Percentiles rank a stretch among this genome's conserved stretches.
Evolutionary conservation across 2,888 invertebrate genomes (phyloP).

Genomic region (Adelognathus sp.): DNA sequence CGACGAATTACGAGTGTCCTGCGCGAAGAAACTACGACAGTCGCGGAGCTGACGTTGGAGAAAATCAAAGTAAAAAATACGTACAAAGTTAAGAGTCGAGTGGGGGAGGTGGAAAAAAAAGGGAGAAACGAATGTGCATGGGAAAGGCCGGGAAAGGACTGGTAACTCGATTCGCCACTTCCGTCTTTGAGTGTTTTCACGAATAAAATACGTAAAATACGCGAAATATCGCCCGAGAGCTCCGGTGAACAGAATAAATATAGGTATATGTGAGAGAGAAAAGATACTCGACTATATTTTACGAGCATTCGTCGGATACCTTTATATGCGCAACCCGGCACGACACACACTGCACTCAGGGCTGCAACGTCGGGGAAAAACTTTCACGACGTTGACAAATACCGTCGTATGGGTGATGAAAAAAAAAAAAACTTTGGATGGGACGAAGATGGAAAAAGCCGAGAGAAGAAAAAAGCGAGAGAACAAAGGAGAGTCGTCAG

Average conservation of each 20-base stretch:
- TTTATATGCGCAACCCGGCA: background rate
- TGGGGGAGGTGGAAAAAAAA: no score
- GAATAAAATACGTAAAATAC: conserved; percentile 43
- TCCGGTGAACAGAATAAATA: background rate
- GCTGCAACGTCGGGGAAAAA: background rate
- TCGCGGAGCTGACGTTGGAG: background rate
- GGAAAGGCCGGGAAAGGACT: conserved; percentile 13
- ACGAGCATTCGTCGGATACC: conserved; percentile 7
- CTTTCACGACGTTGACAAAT: conserved; percentile 30
- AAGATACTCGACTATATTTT: conserved; percentile 18
- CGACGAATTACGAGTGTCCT: background rate
- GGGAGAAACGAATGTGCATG: background rate
- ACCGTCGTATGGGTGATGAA: background rate
- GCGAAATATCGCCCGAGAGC: conserved; percentile 20
- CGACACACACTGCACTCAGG: conserved; percentile 10
- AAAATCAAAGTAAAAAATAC: background rate
- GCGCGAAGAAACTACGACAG: background rate
- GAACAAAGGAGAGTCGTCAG: conserved; percentile 33
- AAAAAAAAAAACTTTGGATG: conserved; percentile 9
- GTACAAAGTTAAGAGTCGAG: no score
- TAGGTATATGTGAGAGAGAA: background rate
- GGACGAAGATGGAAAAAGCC: background rate
- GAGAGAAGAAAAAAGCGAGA: conserved; percentile 15
- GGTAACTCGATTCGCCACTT: conserved; percentile 53
- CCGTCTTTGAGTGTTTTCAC: conserved; percentile 22